Evolutionary conservation across 1,140 invertebrate species (phyloP).

Genomic region (Episyrphus balteatus): DNA sequence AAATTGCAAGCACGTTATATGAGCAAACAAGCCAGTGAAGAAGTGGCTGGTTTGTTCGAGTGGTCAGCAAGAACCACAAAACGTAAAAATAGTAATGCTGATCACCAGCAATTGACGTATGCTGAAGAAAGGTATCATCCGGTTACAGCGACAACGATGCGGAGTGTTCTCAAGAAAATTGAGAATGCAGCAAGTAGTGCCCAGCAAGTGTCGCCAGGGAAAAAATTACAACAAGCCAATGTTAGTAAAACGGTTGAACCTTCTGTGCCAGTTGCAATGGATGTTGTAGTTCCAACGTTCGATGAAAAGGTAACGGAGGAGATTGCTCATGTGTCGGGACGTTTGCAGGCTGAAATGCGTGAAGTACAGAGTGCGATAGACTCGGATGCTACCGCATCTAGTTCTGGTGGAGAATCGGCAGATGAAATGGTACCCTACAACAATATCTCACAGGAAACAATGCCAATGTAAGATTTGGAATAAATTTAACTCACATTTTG

Average conservation of each 20-base stretch:
- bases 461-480: conserved; percentile 62
- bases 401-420: conserved; percentile 85
- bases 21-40: conserved; percentile 61
- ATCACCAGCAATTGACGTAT: conserved; percentile 3
- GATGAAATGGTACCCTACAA: conserved; percentile 76
- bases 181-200: conserved; percentile 17
- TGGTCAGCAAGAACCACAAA: conserved; percentile 44
- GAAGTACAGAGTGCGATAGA: conserved; percentile 65
- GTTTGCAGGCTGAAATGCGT: conserved; percentile 55
- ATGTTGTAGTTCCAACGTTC: conserved; percentile 34
- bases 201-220: conserved; percentile 15
- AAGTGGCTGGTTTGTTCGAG: conserved; percentile 60
- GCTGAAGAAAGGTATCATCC: conserved; percentile 16
- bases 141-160: conserved; percentile 24
- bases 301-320: conserved; percentile 40
- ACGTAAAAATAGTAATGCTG: conserved; percentile 3
- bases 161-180: conserved; percentile 24
- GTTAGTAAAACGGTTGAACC: conserved; percentile 7
- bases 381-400: conserved; percentile 86
- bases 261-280: conserved; percentile 14
- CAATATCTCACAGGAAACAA: conserved; percentile 58
- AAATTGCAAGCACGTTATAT: conserved; percentile 62
- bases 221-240: background rate
- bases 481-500: background rate
- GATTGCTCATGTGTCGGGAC: conserved; percentile 54